A percentile compares a stretch with the other conserved stretches of the same genome.
phyloP scores from a whole-genome alignment of 2,113 vertebrate genomes.

The Brachyhypopomus occidentalis region DNA sequence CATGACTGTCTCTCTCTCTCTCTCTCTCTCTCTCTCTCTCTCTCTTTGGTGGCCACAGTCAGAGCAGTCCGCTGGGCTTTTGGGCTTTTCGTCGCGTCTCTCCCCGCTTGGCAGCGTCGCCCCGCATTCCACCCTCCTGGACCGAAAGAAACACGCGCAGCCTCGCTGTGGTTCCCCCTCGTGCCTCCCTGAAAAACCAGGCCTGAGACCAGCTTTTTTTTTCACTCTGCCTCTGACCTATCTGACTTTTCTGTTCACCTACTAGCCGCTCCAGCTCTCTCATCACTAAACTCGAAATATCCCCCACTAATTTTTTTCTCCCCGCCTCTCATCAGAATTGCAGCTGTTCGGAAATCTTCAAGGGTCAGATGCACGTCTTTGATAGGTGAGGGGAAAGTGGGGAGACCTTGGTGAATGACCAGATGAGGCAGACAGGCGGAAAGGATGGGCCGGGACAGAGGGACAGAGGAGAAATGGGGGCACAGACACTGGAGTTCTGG shows the following conservation, averaged over 20 bases:
- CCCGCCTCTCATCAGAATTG: background rate
- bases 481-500: constrained; percentile 30
- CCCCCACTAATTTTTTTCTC: constrained; percentile 14
- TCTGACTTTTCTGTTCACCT: constrained; percentile 26
- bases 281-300: background rate
- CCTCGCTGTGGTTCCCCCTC: constrained; percentile 47
- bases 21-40: constrained; percentile 41
- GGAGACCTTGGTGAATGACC: constrained; percentile 58
- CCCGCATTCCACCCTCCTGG: constrained; percentile 48
- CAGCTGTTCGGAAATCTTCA: background rate
- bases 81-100: constrained; percentile 42
- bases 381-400: background rate
- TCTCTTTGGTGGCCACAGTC: constrained; percentile 60
- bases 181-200: constrained; percentile 63
- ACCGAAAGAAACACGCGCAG: constrained; percentile 45
- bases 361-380: background rate
- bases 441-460: constrained; percentile 65
- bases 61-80: constrained; percentile 50
- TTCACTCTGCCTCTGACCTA: constrained; percentile 56
- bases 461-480: constrained; percentile 59
- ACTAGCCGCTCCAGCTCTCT: background rate
- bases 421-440: constrained; percentile 60
- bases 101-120: constrained; percentile 48
- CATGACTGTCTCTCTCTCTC: constrained; percentile 57
- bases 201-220: constrained; percentile 62